Conservation (phyloP, 30 jellyfish, hydroid and myxozoan genomes). For the Hydra vulgaris region DNA sequence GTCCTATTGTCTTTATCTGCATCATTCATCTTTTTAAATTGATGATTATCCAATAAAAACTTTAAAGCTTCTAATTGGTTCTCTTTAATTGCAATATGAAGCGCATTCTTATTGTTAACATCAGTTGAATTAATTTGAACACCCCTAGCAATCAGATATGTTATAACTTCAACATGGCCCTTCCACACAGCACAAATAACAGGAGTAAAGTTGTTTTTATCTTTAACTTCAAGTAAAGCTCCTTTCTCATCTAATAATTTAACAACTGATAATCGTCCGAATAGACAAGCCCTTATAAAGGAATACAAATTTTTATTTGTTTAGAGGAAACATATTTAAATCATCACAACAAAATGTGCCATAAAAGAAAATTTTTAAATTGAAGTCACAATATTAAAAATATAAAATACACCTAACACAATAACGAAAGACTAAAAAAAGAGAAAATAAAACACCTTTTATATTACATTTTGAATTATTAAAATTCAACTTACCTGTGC, state of each 20-base stretch:
- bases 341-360: too few relatives aligned
- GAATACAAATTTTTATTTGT: not conserved
- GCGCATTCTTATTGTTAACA: constrained; percentile 42
- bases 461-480: too few relatives aligned
- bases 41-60: constrained; percentile 47
- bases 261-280: constrained; percentile 55
- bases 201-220: constrained; percentile 75
- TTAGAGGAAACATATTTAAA: not conserved
- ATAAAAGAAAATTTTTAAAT: too few relatives aligned
- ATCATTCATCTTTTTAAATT: constrained; percentile 38
- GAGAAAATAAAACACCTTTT: too few relatives aligned
- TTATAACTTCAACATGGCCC: constrained; percentile 74
- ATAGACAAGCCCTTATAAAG: constrained; percentile 55
- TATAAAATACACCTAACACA: too few relatives aligned
- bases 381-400: too few relatives aligned
- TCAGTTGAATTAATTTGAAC: constrained; percentile 61
- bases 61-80: constrained; percentile 38
- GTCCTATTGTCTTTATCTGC: constrained; percentile 82
- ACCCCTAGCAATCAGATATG: constrained; percentile 38
- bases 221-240: constrained; percentile 59
- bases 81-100: constrained; percentile 76
- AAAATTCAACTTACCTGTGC: constrained; percentile 69
- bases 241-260: constrained; percentile 55
- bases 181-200: constrained; percentile 88
- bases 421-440: too few relatives aligned